Evolutionary conservation across 2,797 vertebrate genomes (phyloP).

Genomic region (Salarias fasciatus): DNA sequence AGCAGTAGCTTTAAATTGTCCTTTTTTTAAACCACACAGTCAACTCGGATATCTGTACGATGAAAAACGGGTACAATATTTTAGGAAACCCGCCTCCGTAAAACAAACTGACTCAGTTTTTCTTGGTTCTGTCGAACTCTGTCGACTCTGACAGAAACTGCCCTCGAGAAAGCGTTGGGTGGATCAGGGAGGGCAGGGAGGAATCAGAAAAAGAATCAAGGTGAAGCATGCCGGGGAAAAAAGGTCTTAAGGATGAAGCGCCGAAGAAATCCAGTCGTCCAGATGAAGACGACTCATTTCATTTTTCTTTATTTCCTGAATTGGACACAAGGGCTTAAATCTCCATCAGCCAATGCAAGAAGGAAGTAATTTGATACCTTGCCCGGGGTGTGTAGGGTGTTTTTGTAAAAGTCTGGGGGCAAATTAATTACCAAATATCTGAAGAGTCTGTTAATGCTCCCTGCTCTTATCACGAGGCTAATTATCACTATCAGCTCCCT

Average conservation of each 20-base stretch:
- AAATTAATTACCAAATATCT: slow-evolving; percentile 72
- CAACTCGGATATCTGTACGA: neutral
- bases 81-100: slow-evolving; percentile 9
- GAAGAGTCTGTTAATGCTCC: slow-evolving; percentile 49
- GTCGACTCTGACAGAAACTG: slow-evolving; percentile 36
- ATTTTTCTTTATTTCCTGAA: no score
- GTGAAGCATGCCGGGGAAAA: no score
- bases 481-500: slow-evolving; percentile 64
- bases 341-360: neutral
- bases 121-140: slow-evolving; percentile 15
- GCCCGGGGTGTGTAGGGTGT: slow-evolving; percentile 13
- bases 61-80: slow-evolving; percentile 3
- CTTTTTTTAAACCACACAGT: no score
- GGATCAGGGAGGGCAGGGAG: neutral
- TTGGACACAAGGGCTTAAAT: no score
- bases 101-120: slow-evolving; percentile 37
- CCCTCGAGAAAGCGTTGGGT: slow-evolving; percentile 38
- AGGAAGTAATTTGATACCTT: slow-evolving; percentile 11
- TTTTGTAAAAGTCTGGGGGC: slow-evolving; percentile 14
- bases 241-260: no score
- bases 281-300: no score
- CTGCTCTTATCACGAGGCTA: slow-evolving; percentile 58
- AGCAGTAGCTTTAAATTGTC: no score
- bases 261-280: no score
- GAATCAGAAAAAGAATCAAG: no score